phyloP scores from a whole-genome alignment of 2,113 vertebrate species.

The Silurus glanis region DNA sequence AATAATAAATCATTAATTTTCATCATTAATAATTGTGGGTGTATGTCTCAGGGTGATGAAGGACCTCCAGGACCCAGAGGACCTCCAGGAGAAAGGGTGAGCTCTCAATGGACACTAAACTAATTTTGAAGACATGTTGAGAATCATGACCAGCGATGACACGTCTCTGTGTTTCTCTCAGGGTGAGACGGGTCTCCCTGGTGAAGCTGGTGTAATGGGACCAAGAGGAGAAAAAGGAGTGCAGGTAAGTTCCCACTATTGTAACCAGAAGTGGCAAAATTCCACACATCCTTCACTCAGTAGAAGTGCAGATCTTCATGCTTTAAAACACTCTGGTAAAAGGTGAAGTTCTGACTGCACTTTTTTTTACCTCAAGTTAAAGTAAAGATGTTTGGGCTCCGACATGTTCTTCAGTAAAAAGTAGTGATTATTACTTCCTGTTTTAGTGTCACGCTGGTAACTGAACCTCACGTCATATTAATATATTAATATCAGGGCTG shows the following conservation, averaged over 20 bases:
- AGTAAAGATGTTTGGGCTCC: no score
- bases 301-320: no score
- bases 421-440: no score
- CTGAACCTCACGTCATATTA: no score
- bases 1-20: neutral
- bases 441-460: no score
- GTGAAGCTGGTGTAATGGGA: constrained; percentile 66
- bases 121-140: neutral
- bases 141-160: neutral
- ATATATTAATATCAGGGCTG: no score
- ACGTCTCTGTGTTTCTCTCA: constrained; percentile 33
- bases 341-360: no score
- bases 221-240: constrained; percentile 69
- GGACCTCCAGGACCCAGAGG: constrained; percentile 76
- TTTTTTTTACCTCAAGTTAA: no score
- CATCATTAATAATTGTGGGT: neutral
- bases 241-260: neutral
- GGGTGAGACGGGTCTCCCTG: constrained; percentile 70
- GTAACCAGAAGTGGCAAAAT: no score
- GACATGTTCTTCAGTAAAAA: no score
- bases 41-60: constrained; percentile 66
- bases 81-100: constrained; percentile 73
- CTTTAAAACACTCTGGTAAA: no score
- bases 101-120: constrained; percentile 2
- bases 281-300: no score